Conservation (phyloP, 2,113 vertebrate species). For the Sardina pilchardus region DNA sequence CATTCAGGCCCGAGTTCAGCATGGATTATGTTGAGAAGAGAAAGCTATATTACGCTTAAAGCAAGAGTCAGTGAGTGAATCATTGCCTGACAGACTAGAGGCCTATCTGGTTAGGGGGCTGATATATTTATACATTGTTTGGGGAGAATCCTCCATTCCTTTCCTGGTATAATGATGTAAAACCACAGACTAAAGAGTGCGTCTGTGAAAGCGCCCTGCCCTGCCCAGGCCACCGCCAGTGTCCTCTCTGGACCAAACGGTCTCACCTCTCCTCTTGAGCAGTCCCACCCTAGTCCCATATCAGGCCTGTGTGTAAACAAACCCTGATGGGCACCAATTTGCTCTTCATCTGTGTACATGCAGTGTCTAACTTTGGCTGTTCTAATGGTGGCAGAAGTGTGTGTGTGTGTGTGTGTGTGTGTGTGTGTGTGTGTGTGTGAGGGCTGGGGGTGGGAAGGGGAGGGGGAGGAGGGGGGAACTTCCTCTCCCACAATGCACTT, state of each 20-base stretch:
- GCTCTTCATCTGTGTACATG: constrained; percentile 71
- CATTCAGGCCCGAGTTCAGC: no score
- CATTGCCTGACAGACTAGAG: not conserved
- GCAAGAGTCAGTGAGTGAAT: not conserved
- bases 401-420: constrained; percentile 63
- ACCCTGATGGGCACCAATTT: constrained; percentile 76
- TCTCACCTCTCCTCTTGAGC: not conserved
- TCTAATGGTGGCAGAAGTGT: constrained; percentile 22
- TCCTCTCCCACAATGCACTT: constrained; percentile 78
- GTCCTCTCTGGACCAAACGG: not conserved
- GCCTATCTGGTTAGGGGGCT: not conserved
- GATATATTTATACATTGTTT: not conserved
- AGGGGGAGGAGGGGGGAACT: constrained; percentile 71
- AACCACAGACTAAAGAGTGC: not conserved
- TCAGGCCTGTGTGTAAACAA: constrained; percentile 62
- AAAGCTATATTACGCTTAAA: not conserved
- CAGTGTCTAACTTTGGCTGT: constrained; percentile 79
- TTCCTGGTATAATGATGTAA: not conserved
- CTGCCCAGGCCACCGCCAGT: not conserved
- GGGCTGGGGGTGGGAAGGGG: constrained; percentile 60
- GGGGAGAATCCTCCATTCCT: not conserved
- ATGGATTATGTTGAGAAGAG: not conserved
- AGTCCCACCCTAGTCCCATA: not conserved
- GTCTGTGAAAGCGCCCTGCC: no score
- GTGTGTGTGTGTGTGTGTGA: constrained; percentile 55